Evolutionary conservation across 2,113 vertebrate genomes (phyloP).

Genomic region (Gasterosteus nipponicus): DNA sequence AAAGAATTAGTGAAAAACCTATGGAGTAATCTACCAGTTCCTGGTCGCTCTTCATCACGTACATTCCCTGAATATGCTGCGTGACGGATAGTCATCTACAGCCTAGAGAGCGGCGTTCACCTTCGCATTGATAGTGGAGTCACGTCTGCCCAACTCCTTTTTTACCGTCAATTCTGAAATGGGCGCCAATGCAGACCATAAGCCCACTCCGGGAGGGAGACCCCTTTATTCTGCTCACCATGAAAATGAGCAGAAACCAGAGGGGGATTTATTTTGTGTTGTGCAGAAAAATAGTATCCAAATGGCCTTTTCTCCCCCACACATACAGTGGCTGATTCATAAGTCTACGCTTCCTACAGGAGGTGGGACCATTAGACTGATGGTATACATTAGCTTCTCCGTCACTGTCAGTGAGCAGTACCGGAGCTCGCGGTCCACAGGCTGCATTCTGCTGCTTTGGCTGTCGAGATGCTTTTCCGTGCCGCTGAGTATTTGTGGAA

Average conservation of each 20-base stretch:
- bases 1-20: slow-evolving; percentile 15
- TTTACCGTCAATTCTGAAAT: slow-evolving; percentile 61
- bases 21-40: slow-evolving; percentile 18
- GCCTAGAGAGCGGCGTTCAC: slow-evolving; percentile 17
- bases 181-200: slow-evolving; percentile 42
- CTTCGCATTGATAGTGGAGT: slow-evolving; percentile 65
- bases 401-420: slow-evolving; percentile 60
- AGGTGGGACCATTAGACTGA: slow-evolving; percentile 53
- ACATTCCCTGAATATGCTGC: slow-evolving; percentile 8
- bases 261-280: slow-evolving; percentile 57
- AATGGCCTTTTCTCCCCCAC: slow-evolving; percentile 19
- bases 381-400: slow-evolving; percentile 47
- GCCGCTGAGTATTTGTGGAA: not conserved
- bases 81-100: slow-evolving; percentile 2
- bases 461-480: not conserved
- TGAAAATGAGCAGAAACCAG: slow-evolving; percentile 35
- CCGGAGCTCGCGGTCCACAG: slow-evolving; percentile 22
- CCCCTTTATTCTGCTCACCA: slow-evolving; percentile 43
- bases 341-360: slow-evolving; percentile 57
- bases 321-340: slow-evolving; percentile 52
- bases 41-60: slow-evolving; percentile 6
- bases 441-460: slow-evolving; percentile 29
- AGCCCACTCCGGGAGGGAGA: slow-evolving; percentile 44
- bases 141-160: slow-evolving; percentile 49
- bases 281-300: slow-evolving; percentile 57